Conservation (phyloP, 2,888 invertebrate species). For the Itoplectis maculator region DNA sequence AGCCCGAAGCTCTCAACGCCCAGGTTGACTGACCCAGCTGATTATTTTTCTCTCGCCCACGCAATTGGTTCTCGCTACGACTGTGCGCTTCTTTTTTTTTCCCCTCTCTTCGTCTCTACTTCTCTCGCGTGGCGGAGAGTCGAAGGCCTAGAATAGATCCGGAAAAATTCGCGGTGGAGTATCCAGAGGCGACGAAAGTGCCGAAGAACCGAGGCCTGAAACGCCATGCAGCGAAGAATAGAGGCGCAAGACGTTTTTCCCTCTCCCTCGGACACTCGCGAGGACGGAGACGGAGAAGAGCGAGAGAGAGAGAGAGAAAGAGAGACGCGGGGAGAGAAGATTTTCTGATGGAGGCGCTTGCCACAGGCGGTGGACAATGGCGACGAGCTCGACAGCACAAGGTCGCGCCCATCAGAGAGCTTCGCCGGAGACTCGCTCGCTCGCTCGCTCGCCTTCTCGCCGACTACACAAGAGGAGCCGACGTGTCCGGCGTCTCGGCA, state of each 20-base stretch:
- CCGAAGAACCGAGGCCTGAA: slow-evolving; percentile 37
- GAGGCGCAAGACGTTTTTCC: background rate
- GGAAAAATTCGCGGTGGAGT: background rate
- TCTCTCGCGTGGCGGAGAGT: background rate
- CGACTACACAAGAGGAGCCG: slow-evolving; percentile 18
- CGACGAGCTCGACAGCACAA: slow-evolving; percentile 80
- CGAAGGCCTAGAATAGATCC: background rate
- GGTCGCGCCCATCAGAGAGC: slow-evolving; percentile 73
- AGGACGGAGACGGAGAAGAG: background rate
- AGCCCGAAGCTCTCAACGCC: no score
- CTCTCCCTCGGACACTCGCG: slow-evolving; percentile 19
- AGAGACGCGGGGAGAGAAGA: slow-evolving; percentile 65
- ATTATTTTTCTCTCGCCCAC: no score
- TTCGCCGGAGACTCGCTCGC: slow-evolving; percentile 25
- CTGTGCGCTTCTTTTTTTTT: no score
- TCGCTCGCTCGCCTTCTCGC: slow-evolving; percentile 35
- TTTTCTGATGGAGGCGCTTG: slow-evolving; percentile 77
- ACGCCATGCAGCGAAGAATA: slow-evolving; percentile 37
- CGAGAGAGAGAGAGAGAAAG: slow-evolving; percentile 49
- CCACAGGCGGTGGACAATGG: slow-evolving; percentile 78
- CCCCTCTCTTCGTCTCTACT: no score
- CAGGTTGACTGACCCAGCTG: no score
- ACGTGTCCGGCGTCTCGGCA: slow-evolving; percentile 23
- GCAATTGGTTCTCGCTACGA: no score
- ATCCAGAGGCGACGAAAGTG: background rate